Base-by-base conservation (phyloP, 2,113 vertebrate genomes). In the Neopipo cinnamomea region DNA sequence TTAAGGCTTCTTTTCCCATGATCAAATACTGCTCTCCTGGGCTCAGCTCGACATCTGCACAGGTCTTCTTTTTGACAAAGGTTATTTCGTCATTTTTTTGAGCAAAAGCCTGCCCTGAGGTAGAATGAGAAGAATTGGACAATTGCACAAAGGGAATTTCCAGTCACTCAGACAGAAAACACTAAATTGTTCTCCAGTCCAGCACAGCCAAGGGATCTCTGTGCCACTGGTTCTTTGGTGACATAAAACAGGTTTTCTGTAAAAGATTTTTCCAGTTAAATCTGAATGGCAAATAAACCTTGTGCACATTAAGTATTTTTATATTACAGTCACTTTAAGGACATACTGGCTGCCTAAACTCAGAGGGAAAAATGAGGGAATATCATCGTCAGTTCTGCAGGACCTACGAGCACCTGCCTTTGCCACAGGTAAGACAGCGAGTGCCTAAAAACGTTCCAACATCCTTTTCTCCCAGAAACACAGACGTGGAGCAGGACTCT, bases 11-110 rank as follows among this genome's bases (percentile, higher is more conserved):
- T 90, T 98, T 98, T 31, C 99, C 99, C 98, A 98, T 98, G 89
- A 99, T 96, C 95, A 99, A 84, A 93, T 99, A 99, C 58, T 98
- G 98, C 31, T 95, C 96, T 78, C 97, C 96, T 44, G 96, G 96
- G 63, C 93, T 96, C 59, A 99, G 21, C 5, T 97, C 95, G 31
- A 98, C 97, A 2, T 95, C 92, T 5, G 37, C 47, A 80, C 99
- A 99, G 21, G 97, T 98, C 24, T 93, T 97, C 97, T 99, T 99
- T 70, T 98, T 99, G 24, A 99, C 95, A 86, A 99, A 98, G 39
- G 98, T 98, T 44, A 99, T 93, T 86, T 98, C 97, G 2, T 97
- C 87, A 11, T 93, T 95, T 65, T 72, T 93, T 66, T 97, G 94
- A 25, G 98, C 97, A 86, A 95, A 89, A 46, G 98, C 96, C 47